Percentiles rank a stretch among this genome's conserved stretches.
Evolutionary conservation across 2,888 invertebrate genomes (phyloP).

Genomic region (Calephelis perditalis): DNA sequence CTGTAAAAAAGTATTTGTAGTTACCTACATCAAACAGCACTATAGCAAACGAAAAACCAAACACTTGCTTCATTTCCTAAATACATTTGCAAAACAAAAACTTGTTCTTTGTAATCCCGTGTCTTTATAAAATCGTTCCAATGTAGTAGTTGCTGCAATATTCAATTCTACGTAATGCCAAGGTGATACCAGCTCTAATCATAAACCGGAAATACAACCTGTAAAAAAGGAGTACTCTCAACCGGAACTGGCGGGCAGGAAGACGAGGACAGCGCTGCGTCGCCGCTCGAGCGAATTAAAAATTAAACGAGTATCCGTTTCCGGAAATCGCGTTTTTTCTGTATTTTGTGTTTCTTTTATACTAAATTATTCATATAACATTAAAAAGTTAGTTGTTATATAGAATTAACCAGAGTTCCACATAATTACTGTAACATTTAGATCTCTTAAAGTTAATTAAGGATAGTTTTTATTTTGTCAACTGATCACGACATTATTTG

Average conservation of each 20-base stretch:
- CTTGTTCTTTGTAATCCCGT: no score
- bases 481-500: no score
- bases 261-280: conserved; percentile 68
- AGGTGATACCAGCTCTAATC: conserved; percentile 49
- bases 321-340: conserved; percentile 48
- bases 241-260: conserved; percentile 72
- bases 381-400: background rate
- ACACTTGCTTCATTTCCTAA: no score
- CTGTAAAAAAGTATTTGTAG: no score
- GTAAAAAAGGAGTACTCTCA: conserved; percentile 60
- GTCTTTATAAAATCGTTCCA: no score
- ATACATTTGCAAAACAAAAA: no score
- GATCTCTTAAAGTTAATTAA: no score
- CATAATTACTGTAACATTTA: no score
- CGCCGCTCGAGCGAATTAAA: conserved; percentile 66
- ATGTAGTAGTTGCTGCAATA: conserved; percentile 25
- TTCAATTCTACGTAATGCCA: conserved; percentile 14
- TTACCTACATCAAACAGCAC: no score
- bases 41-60: no score
- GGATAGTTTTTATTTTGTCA: no score
- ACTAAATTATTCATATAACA: conserved; percentile 25
- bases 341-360: conserved; percentile 27
- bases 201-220: conserved; percentile 70
- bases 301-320: conserved; percentile 74
- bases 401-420: no score